A percentile compares a stretch with the other conserved stretches of the same genome.
Evolutionary conservation across 2,113 vertebrate genomes (phyloP).

Genomic region (Herpetotheres cachinnans): DNA sequence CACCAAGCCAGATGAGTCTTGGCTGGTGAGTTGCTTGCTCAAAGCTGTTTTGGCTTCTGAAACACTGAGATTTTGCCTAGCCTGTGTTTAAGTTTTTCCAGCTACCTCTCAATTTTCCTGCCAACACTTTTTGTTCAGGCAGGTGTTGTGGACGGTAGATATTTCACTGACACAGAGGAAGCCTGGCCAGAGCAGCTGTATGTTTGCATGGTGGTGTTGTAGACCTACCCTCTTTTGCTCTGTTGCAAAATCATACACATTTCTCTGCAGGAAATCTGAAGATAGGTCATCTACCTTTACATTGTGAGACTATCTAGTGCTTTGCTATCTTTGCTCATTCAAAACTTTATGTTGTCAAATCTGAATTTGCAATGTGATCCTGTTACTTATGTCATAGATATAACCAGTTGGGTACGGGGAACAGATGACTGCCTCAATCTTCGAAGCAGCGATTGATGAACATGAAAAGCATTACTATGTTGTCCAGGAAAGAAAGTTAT

Average conservation of each 20-base stretch:
- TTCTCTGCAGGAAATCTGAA: not conserved
- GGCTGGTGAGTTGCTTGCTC: not conserved
- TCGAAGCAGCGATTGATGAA: not conserved
- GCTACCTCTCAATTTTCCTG: not conserved
- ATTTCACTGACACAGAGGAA: not conserved
- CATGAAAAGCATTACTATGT: not conserved
- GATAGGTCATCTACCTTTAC: no score
- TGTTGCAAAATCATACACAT: fast-evolving
- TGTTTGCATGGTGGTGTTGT: not conserved
- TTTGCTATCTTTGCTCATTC: not conserved
- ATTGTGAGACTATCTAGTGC: no score
- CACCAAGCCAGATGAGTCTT: not conserved
- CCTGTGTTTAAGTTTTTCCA: not conserved
- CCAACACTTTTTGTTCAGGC: not conserved
- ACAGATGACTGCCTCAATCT: not conserved
- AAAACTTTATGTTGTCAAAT: not conserved
- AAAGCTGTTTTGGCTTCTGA: not conserved
- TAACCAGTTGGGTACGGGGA: not conserved
- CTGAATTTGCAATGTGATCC: not conserved
- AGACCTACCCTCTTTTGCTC: not conserved
- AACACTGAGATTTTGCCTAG: not conserved
- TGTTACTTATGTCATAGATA: not conserved
- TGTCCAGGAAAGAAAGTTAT: not conserved
- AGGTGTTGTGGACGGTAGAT: not conserved
- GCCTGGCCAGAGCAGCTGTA: not conserved